phyloP scores from a whole-genome alignment of 2,888 invertebrate species.

The Aromia moschata region DNA sequence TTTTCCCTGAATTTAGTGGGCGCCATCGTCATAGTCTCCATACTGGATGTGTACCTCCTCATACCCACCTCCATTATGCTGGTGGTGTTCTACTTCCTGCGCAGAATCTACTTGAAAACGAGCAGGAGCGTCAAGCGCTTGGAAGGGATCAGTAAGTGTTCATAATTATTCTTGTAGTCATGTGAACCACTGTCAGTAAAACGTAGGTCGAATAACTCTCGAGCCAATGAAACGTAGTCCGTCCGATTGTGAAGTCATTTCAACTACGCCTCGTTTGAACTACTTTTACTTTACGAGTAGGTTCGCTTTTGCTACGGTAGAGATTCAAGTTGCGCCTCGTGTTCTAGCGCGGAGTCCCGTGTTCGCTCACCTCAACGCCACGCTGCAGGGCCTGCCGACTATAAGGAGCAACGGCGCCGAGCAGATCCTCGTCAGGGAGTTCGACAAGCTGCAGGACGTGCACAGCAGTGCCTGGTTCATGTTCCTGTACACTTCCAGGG shows the following conservation, averaged over 20 bases:
- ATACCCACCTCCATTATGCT: constrained; percentile 73
- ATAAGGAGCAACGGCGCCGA: constrained; percentile 75
- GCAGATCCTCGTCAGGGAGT: constrained; percentile 67
- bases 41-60: constrained; percentile 75
- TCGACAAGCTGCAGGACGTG: constrained; percentile 68
- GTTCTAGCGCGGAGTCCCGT: constrained; percentile 77
- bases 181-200: too few species aligned
- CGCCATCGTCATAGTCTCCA: constrained; percentile 75
- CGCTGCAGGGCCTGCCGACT: constrained; percentile 77
- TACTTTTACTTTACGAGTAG: too few species aligned
- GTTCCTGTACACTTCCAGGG: constrained; percentile 70
- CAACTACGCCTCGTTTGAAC: too few species aligned
- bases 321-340: too few species aligned
- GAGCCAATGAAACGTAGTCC: too few species aligned
- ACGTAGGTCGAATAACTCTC: too few species aligned
- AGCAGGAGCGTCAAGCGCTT: constrained; percentile 79
- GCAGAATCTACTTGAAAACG: constrained; percentile 76
- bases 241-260: too few species aligned
- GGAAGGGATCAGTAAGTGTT: constrained; percentile 74
- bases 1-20: constrained; percentile 80
- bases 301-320: too few species aligned
- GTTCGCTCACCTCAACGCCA: constrained; percentile 76
- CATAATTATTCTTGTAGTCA: too few species aligned
- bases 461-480: constrained; percentile 80
- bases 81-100: constrained; percentile 70